These are phyloP conservation scores for Hemithea aestivaria DNA, from an alignment of 2,888 invertebrate species.

Conservation along the genomic window DNA sequence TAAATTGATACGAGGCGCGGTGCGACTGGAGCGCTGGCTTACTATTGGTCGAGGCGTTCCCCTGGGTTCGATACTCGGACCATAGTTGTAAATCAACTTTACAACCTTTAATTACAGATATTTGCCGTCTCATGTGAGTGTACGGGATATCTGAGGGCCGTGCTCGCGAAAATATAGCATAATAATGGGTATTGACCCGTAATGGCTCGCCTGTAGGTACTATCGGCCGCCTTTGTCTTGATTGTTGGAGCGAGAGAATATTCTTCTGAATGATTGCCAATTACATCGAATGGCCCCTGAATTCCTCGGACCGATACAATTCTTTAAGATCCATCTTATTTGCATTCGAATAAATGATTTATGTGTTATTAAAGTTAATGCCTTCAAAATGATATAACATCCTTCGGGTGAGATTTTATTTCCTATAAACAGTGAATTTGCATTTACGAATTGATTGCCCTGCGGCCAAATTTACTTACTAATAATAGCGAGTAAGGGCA, in stretches of 20 bases:
- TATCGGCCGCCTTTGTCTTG: constrained; percentile 77
- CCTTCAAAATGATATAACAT: constrained; percentile 41
- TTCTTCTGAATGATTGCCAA: constrained; percentile 77
- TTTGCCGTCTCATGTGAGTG: constrained; percentile 75
- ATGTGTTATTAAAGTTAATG: constrained; percentile 58
- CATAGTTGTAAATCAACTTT: constrained; percentile 77
- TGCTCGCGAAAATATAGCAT: constrained; percentile 78
- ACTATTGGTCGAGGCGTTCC: constrained; percentile 70
- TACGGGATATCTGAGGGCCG: constrained; percentile 73
- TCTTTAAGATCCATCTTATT: constrained; percentile 62
- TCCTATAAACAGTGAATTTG: constrained; percentile 8
- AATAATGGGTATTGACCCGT: constrained; percentile 79
- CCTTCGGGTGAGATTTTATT: constrained; percentile 30
- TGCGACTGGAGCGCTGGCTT: constrained; percentile 41
- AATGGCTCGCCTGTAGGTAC: constrained; percentile 75
- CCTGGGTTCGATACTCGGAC: constrained; percentile 65
- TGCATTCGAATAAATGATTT: constrained; percentile 69
- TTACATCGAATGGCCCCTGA: constrained; percentile 76
- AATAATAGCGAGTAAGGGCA: too few species aligned
- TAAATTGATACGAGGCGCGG: constrained; percentile 74
- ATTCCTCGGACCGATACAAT: constrained; percentile 67
- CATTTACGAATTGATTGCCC: constrained; percentile 21
- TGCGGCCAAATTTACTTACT: too few species aligned
- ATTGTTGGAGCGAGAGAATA: constrained; percentile 71
- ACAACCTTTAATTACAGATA: constrained; percentile 79